A percentile compares a stretch with the other conserved stretches of the same genome.
phyloP scores from a whole-genome alignment of 2,113 vertebrate genomes.

The Mus spicilegus region DNA sequence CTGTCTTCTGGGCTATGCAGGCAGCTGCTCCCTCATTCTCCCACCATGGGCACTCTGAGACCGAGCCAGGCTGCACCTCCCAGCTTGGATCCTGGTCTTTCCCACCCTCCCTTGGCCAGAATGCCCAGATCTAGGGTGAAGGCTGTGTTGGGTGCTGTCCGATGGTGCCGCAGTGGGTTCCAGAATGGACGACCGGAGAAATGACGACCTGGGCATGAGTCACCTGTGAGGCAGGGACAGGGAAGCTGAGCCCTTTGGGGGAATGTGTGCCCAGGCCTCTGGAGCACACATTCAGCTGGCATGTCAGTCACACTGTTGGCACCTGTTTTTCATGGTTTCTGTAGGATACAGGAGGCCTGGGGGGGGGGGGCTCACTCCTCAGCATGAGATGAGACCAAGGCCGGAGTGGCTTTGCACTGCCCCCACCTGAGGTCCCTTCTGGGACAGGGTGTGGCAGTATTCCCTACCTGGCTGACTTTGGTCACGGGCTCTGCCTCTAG shows the following conservation, averaged over 20 bases:
- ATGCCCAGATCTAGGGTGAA: too few relatives aligned
- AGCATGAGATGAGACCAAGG: background rate
- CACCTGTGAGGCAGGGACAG: background rate
- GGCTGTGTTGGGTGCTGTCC: too few relatives aligned
- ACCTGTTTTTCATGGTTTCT: background rate
- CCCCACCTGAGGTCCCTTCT: too few relatives aligned
- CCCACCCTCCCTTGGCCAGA: background rate
- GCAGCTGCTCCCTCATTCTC: background rate
- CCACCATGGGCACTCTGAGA: background rate
- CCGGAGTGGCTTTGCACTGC: background rate
- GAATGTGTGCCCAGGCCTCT: background rate
- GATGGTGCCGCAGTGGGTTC: rapidly evolving
- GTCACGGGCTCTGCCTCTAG: background rate
- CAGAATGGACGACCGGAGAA: background rate
- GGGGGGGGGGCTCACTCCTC: too few relatives aligned
- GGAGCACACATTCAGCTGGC: background rate
- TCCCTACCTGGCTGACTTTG: background rate
- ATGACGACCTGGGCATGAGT: rapidly evolving
- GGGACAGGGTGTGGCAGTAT: background rate
- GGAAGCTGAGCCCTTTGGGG: background rate
- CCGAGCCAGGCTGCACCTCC: background rate
- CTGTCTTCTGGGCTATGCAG: background rate
- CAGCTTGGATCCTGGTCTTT: rapidly evolving
- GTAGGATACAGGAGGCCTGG: rapidly evolving
- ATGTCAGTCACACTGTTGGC: background rate